Base-by-base conservation (phyloP, 1,140 invertebrate genomes). In the Drosophila funebris region DNA sequence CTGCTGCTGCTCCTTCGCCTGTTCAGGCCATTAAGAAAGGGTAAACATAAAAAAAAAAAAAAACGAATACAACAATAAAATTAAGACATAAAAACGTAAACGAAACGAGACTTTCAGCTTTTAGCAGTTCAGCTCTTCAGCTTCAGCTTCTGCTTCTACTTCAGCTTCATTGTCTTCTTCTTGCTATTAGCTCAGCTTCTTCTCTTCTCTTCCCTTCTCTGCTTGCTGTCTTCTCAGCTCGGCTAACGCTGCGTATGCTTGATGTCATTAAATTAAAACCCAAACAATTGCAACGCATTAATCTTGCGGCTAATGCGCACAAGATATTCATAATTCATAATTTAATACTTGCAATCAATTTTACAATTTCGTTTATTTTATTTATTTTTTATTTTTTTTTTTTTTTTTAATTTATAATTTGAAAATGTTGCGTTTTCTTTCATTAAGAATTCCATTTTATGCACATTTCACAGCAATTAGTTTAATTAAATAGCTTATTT, bases 401-500 rank as follows among this genome's bases (percentile, higher is more conserved):
- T n/a, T n/a, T n/a, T n/a, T n/a, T n/a, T n/a, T n/a, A n/a, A n/a
- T n/a, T n/a, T n/a, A n/a, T n/a, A n/a, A n/a, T n/a, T n/a, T n/a
- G n/a, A n/a, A n/a, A 58, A 58, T 79, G 61, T 54, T 22, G 48
- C 4, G 13, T 13, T 39, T 16, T 3, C 39, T 68, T 63, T 39
- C 36, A 69, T 64, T 72, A 50, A 78, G 58, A 62, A 69, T 77
- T 60, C 52, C 31, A 58, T 67, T 78, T 61, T 31, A 18, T 24
- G 41, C 24, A 44, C 48, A 22, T 31, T 68, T 57, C 31, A 13
- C 29, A 46, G 20, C 77, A 85, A 85, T 85, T 85, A 87, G 74
- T 68, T 69, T 63, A 81, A 82, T 87, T 82, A 64, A 62, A 61
- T 43, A 53, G 44, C 31, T 58, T 33, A 63, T 81, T 77, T 60